A percentile compares a stretch with the other conserved stretches of the same genome.
These are phyloP conservation scores for Tinea pellionella DNA, from an alignment of 2,888 invertebrate genomes.

Conservation along the genomic window DNA sequence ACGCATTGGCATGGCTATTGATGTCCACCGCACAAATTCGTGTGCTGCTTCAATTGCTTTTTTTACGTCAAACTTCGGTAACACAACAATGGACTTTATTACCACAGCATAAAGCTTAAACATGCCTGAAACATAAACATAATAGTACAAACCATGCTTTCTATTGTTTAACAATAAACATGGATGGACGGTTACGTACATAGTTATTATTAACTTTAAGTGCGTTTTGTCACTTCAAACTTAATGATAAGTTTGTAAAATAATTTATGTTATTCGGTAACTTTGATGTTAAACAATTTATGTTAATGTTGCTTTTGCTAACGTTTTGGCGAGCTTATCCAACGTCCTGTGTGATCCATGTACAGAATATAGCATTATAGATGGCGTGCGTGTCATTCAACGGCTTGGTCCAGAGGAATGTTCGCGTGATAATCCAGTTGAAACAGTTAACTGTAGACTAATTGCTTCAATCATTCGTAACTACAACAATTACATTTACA, in stretches of 20 bases:
- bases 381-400: neutral
- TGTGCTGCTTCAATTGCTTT: neutral
- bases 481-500: neutral
- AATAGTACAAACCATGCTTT: neutral
- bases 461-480: constrained; percentile 4
- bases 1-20: neutral
- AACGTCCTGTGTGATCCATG: neutral
- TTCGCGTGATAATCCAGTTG: constrained; percentile 4
- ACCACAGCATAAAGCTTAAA: neutral
- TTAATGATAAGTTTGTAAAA: constrained; percentile 3
- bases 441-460: neutral
- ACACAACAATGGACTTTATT: neutral
- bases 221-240: constrained; percentile 4
- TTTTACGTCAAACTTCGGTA: neutral
- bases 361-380: neutral
- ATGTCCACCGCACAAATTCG: constrained; percentile 8
- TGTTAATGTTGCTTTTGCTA: neutral
- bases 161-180: neutral
- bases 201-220: constrained; percentile 1
- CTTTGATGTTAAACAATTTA: neutral
- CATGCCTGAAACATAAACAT: neutral
- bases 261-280: constrained; percentile 3
- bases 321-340: neutral
- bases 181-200: neutral
- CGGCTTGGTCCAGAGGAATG: constrained; percentile 2